Base-by-base conservation (phyloP, 2,113 vertebrate species). In the Actenoides hombroni region DNA sequence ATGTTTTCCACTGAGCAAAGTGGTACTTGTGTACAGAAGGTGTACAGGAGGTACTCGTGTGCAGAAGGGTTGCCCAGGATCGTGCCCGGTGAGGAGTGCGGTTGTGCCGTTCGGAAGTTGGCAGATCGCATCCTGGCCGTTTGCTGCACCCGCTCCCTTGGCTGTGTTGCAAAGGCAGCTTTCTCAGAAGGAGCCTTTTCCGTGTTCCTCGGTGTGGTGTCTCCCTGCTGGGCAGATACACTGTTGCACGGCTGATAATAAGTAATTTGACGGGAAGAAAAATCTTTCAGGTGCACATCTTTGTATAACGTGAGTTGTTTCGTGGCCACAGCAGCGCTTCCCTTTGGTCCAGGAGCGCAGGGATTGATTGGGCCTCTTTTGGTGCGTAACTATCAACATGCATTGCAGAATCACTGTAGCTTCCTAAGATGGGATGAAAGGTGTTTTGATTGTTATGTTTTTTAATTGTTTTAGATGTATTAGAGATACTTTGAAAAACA, bases 81-180 rank as follows among this genome's bases (percentile, higher is more conserved):
- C 6, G 29, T 29, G 60, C n/a, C 44, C 44, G 11, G 51, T 16
- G 24, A 20, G 24, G 8, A 17, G 6, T 24, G 65, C 69, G n/a
- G n/a, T n/a, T 20, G 69, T 21, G 56, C 40, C 0, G 14, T 16
- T 10, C 35, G 25, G 64, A 46, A 63, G 51, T 1, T 83, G 94
- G 37, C 57, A 1, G 24, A 10, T 80, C 1, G 1, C n/a, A 5
- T 54, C 74, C 65, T 26, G 46, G 35, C 53, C 1, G 0, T 49
- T 20, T 80, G 48, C 44, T 2, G n/a, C 71, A 29, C 19, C 4
- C 0, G 0, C 2, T n/a, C 29, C n/a, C 64, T 42, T 17, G 53
- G 51, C 20, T 76, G 44, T 28, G 14, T 31, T 35, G 40, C 61
- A 57, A 23, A 80, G 67, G 70, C 82, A 48, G 70, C 35, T 87